Base-by-base conservation (phyloP, 2,797 vertebrate species). In the Halcyon chelicuti region DNA sequence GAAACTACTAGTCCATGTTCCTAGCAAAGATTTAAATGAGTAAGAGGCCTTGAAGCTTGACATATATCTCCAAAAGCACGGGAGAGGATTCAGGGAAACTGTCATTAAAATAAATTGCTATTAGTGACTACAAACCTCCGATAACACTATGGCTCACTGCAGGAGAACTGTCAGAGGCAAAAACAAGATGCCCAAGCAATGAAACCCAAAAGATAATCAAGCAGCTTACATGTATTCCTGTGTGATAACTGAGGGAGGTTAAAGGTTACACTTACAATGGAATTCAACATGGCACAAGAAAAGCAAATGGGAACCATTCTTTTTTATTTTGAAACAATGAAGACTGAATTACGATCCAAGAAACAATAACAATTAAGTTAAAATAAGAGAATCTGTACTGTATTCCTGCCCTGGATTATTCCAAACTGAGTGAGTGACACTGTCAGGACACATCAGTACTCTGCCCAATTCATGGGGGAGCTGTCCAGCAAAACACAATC, bases 401-500 rank as follows among this genome's bases (percentile, higher is more conserved):
- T 86, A 80, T 68, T 46, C 10, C 57, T 51, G 21, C 4, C 49
- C 61, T 39, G 16, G 46, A 46, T 13, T 42, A 31, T 14, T 23
- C 33, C 55, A 14, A 0, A 63, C 84, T 63, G 39, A 5, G 3
- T 2, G 16, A 49, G 20, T 3, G 47, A 33, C 3, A 2, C 19
- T 1, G 65, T 49, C 72, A 77, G 40, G 46, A 80, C 65, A 29
- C 66, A 46, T 5, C 2, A 1, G 31, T 14, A 3, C 44, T 6
- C 54, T 62, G 60, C 52, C 54, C 90, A 67, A 46, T 16, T 29
- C 75, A 88, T 2, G 1, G 74, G 81, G 95, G 91, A 93, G 86
- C 94, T 95, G 95, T 92, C 93, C 92, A 95, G 94, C 94, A 94
- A 71, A 3, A 8, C 74, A n/a, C 47, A 7, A 73, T 8, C 84